Evolutionary conservation across 2,113 vertebrate species (phyloP).

Genomic region (Equus przewalskii): DNA sequence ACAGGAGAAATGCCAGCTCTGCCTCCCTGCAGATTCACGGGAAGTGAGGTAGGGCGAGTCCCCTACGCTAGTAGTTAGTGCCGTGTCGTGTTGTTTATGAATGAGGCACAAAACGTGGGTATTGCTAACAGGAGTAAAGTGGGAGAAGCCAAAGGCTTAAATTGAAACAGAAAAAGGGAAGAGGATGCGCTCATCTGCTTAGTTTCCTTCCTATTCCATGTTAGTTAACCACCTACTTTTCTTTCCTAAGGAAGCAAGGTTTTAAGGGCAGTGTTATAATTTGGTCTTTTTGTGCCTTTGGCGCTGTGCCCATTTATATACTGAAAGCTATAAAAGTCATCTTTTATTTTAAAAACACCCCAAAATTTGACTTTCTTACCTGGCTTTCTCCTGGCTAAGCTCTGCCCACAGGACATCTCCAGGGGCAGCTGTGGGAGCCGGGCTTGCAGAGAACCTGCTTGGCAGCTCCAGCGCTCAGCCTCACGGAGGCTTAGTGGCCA

Average conservation of each 20-base stretch:
- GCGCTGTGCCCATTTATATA: background rate
- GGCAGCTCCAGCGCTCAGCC: background rate
- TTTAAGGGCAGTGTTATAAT: constrained; percentile 28
- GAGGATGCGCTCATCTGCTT: background rate
- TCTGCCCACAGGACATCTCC: background rate
- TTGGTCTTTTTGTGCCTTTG: constrained; percentile 41
- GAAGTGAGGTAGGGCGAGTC: constrained; percentile 94
- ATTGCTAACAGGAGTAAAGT: background rate
- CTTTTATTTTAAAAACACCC: background rate
- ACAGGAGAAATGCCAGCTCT: constrained; percentile 91
- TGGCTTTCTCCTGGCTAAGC: background rate
- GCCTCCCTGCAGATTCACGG: constrained; percentile 94
- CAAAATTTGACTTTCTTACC: background rate
- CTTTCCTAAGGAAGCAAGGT: background rate
- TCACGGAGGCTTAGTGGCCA: background rate
- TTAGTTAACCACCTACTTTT: background rate
- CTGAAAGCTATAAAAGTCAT: background rate
- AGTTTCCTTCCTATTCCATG: background rate
- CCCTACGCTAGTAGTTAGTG: background rate
- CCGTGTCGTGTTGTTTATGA: constrained; percentile 11
- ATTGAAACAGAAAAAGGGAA: background rate
- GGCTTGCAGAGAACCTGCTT: background rate
- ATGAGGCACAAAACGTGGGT: background rate
- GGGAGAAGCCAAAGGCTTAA: background rate
- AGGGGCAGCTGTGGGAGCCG: background rate